Evolutionary conservation across 2,113 vertebrate species (phyloP), one percentile per base, ranked within the genome.

Genomic region (Dromas ardeola): DNA sequence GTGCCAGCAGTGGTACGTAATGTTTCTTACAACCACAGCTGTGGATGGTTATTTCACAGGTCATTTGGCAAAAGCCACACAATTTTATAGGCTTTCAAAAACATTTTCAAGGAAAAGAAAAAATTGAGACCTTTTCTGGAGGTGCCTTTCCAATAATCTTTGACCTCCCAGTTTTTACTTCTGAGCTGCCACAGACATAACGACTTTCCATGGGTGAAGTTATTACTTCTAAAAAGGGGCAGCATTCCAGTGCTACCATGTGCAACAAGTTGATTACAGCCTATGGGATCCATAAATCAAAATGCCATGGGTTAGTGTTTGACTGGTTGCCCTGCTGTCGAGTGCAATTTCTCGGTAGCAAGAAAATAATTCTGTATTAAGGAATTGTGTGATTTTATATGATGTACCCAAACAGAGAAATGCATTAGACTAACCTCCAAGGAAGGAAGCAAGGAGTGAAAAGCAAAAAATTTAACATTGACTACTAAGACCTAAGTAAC

Each of bases 191-290:
- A 65, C 5, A 49, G 79, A 63, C 67, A 45, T 81, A 81, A 96
- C 93, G 78, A 76, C 53, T 79, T 93, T 93, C 56, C 50, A 29
- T 71, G 81, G n/a, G 40, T 88, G 87, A 92, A 91, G 61, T 69
- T 89, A 80, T 70, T 90, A 92, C 74, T 70, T 73, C 81, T 81
- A 69, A 82, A 67, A 76, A 77, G 69, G 34, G 47, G 42, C 69
- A 83, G 42, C 67, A 70, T 93, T 92, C 88, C 95, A 91, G 88
- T 63, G 91, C 92, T 93, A 69, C 65, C 88, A 69, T 81, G 94
- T 88, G 90, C 88, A 95, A 87, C 90, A 84, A 86, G 73, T 92
- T 77, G 83, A 80, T 87, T 87, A 47, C 53, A 92, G 45, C 36
- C 71, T 69, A 27, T 81, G 36, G 59, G 52, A 87, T 61, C 21